phyloP scores from a whole-genome alignment of 2,888 invertebrate genomes.

The Candidula unifasciata region DNA sequence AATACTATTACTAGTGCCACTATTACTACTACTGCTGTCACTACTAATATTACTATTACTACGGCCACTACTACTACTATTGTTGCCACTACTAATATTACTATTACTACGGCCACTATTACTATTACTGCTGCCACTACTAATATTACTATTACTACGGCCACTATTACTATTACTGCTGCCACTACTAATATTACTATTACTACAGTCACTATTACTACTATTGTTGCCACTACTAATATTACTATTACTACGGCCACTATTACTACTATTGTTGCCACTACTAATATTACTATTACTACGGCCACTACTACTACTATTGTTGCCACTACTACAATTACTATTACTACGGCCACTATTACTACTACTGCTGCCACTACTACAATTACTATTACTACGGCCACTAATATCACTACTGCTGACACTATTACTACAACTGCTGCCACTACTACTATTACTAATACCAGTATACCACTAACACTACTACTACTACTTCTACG shows the following conservation, averaged over 20 bases:
- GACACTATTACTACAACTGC: no score
- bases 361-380: no score
- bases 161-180: not conserved
- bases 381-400: no score
- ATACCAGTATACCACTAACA: not conserved
- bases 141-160: not conserved
- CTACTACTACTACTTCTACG: not conserved
- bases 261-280: no score
- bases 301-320: not conserved
- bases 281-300: not conserved
- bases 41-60: not conserved
- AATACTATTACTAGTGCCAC: no score
- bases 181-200: not conserved
- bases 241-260: slow-evolving; percentile 1
- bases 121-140: not conserved
- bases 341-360: no score
- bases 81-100: not conserved
- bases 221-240: not conserved
- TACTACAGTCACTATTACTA: not conserved
- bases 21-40: not conserved
- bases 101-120: not conserved
- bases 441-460: not conserved
- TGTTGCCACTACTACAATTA: not conserved
- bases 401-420: no score
- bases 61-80: not conserved